phyloP scores from a whole-genome alignment of 92 coral and sea anemone genomes.

The Diadumene lineata region DNA sequence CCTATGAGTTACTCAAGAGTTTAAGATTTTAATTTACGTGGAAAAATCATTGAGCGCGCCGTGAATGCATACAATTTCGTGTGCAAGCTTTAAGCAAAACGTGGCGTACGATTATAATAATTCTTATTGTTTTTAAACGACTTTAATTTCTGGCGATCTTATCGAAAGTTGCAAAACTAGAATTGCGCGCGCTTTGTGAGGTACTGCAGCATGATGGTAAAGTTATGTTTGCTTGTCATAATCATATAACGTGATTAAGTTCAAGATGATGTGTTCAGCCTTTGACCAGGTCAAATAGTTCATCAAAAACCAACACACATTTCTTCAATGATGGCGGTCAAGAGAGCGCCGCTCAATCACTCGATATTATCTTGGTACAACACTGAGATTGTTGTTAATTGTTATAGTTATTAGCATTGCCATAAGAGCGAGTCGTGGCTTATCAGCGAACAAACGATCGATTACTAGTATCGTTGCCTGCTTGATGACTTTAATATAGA shows the following conservation, averaged over 20 bases:
- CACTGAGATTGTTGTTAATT: conserved; percentile 94
- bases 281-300: conserved; percentile 11
- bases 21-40: too few relatives aligned
- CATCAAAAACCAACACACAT: conserved; percentile 66
- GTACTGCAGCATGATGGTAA: too few relatives aligned
- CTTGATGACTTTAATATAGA: conserved; percentile 32
- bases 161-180: too few relatives aligned
- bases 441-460: conserved; percentile 66
- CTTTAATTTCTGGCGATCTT: too few relatives aligned
- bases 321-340: conserved; percentile 18
- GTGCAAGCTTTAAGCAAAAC: too few relatives aligned
- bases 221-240: conserved; percentile 12
- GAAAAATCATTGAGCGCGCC: too few relatives aligned
- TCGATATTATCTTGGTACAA: conserved; percentile 51
- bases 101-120: too few relatives aligned
- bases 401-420: conserved; percentile 91
- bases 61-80: too few relatives aligned
- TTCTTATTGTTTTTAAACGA: too few relatives aligned
- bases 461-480: conserved; percentile 15
- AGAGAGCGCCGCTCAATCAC: conserved; percentile 10
- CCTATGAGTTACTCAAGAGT: too few relatives aligned
- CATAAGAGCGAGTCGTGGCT: conserved; percentile 81
- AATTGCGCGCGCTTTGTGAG: too few relatives aligned
- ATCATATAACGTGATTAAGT: conserved; percentile 17
- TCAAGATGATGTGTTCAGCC: not conserved